A percentile compares a stretch with the other conserved stretches of the same genome.
phyloP scores from a whole-genome alignment of 2,113 vertebrate species.

The Cygnus atratus region DNA sequence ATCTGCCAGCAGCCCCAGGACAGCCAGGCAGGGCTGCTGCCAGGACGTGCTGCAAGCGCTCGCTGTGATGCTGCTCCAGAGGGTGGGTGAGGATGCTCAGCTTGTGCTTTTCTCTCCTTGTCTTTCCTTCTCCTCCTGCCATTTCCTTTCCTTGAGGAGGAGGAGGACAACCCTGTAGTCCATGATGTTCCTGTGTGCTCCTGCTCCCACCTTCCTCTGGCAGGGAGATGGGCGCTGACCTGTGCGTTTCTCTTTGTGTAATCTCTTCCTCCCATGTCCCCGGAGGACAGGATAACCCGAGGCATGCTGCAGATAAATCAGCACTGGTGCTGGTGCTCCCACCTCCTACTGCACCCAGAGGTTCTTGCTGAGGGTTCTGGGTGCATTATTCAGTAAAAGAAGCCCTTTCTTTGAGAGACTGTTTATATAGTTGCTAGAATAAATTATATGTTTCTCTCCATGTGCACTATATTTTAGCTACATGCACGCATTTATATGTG shows the following conservation, averaged over 20 bases:
- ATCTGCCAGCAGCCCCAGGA: neutral
- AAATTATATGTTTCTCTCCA: accelerated
- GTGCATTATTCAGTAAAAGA: neutral
- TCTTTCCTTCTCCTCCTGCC: neutral
- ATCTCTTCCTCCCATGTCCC: neutral
- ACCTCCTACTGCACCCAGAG: accelerated
- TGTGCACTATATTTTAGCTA: accelerated
- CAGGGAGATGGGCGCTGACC: neutral
- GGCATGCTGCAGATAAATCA: neutral
- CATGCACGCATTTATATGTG: accelerated
- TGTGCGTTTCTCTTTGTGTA: accelerated
- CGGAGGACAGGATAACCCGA: neutral
- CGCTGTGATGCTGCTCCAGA: neutral
- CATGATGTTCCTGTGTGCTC: neutral
- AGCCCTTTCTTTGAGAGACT: neutral
- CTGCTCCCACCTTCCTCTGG: accelerated
- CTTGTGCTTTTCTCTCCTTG: neutral
- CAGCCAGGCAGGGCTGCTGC: neutral
- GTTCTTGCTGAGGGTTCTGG: neutral
- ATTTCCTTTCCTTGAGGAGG: accelerated
- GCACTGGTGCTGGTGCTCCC: neutral
- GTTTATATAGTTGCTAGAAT: neutral
- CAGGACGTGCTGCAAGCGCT: accelerated
- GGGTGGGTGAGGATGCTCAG: neutral
- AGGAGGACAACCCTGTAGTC: neutral